These are phyloP conservation scores for Dasyornis broadbenti DNA, from an alignment of 2,113 vertebrate species.

Conservation along the genomic window DNA sequence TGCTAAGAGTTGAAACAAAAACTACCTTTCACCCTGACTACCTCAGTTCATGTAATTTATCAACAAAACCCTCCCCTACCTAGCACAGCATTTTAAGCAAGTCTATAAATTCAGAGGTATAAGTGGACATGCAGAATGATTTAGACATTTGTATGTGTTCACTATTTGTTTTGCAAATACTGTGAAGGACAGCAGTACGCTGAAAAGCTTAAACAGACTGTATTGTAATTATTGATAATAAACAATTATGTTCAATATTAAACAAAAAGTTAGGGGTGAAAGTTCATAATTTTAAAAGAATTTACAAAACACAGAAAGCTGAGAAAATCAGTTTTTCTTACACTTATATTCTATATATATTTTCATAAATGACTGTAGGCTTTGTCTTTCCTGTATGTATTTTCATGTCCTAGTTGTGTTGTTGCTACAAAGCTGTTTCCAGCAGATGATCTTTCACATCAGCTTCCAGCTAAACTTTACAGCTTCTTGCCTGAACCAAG, in stretches of 20 bases:
- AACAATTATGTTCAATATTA: not conserved
- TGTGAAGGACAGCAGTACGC: not conserved
- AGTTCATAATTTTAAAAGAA: not conserved
- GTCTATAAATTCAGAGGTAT: not conserved
- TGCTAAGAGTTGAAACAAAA: not conserved
- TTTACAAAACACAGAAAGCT: not conserved
- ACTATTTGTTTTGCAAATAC: not conserved
- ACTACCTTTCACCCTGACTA: not conserved
- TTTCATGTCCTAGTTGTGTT: not conserved
- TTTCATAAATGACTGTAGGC: not conserved
- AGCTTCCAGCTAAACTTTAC: not conserved
- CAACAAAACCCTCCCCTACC: not conserved
- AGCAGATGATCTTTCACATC: not conserved
- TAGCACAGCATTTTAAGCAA: not conserved
- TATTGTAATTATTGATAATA: not conserved
- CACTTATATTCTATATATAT: not conserved
- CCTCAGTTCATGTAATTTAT: not conserved
- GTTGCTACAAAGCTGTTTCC: not conserved
- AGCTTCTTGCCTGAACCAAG: not conserved
- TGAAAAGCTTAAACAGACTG: not conserved
- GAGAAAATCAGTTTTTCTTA: not conserved
- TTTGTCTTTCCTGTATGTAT: not conserved
- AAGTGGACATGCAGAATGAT: not conserved
- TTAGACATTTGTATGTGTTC: not conserved
- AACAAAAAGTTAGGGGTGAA: not conserved